phyloP scores from a whole-genome alignment of 1,140 invertebrate genomes.

The Agrypnia vestita region DNA sequence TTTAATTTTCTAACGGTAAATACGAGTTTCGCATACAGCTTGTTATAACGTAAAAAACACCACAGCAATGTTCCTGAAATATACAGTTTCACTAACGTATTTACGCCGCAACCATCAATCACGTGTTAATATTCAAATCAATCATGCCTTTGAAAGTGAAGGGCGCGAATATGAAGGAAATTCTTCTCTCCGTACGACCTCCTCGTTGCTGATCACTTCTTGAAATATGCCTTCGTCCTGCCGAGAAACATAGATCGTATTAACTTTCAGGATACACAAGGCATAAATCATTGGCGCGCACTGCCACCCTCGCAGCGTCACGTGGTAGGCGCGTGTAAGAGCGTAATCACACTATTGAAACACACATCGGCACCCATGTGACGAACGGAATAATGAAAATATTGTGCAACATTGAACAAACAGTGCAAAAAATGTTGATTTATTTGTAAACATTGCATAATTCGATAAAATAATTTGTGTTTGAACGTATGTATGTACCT shows the following conservation, averaged over 20 bases:
- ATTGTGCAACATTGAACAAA: too few relatives aligned
- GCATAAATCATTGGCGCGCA: constrained; percentile 58
- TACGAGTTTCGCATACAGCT: too few relatives aligned
- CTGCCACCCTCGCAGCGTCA: constrained; percentile 56
- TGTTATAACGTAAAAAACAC: too few relatives aligned
- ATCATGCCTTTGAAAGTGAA: constrained; percentile 34
- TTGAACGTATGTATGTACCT: too few relatives aligned
- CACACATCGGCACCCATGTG: not conserved
- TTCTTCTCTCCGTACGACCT: constrained; percentile 3
- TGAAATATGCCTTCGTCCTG: constrained; percentile 33
- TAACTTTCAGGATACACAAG: constrained; percentile 52
- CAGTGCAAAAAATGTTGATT: too few relatives aligned
- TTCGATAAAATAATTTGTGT: too few relatives aligned
- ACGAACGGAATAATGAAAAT: too few relatives aligned
- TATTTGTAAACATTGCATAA: too few relatives aligned
- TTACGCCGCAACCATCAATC: constrained; percentile 42
- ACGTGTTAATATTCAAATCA: constrained; percentile 47
- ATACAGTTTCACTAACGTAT: not conserved
- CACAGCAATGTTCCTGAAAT: too few relatives aligned
- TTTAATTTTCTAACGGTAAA: too few relatives aligned
- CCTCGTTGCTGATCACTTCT: not conserved
- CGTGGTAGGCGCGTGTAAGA: constrained; percentile 30
- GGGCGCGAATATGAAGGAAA: constrained; percentile 28
- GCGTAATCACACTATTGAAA: constrained; percentile 24
- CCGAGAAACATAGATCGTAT: constrained; percentile 56